These are phyloP conservation scores for Thymelicus acteon DNA, from an alignment of 2,888 invertebrate species.

Conservation along the genomic window DNA sequence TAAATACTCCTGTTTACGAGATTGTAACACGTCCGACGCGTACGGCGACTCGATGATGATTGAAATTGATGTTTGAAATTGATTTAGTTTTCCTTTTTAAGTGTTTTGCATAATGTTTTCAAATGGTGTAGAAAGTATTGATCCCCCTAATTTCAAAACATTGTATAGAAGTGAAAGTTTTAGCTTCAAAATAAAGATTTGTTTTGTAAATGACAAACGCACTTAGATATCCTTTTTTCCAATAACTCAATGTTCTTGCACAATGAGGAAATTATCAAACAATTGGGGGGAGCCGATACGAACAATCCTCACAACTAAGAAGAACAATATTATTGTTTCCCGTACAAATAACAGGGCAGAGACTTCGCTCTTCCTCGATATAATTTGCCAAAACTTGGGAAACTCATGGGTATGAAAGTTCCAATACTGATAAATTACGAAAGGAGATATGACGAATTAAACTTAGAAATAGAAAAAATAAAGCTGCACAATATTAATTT, in stretches of 20 bases:
- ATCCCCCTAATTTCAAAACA: no score
- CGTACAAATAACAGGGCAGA: slow-evolving; percentile 39
- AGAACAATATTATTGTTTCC: slow-evolving; percentile 44
- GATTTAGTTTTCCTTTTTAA: no score
- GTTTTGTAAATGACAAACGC: no score
- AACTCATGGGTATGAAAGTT: slow-evolving; percentile 24
- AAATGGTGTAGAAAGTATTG: no score
- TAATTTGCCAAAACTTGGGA: slow-evolving; percentile 31
- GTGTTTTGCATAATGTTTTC: no score
- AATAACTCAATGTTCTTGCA: slow-evolving; percentile 1
- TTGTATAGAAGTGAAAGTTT: no score
- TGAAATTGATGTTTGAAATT: no score
- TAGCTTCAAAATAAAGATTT: no score
- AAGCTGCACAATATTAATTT: not conserved
- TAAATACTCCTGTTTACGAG: no score
- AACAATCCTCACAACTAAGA: slow-evolving; percentile 38
- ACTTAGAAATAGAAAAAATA: not conserved
- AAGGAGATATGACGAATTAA: not conserved
- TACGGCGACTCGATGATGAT: no score
- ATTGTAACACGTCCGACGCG: no score
- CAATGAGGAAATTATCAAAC: slow-evolving; percentile 19
- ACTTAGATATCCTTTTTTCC: no score
- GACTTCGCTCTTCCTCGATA: slow-evolving; percentile 26
- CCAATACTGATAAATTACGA: slow-evolving; percentile 9
- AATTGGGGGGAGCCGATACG: slow-evolving; percentile 3